Evolutionary conservation across 2,113 vertebrate species (phyloP).

Genomic region (Perca fluviatilis): DNA sequence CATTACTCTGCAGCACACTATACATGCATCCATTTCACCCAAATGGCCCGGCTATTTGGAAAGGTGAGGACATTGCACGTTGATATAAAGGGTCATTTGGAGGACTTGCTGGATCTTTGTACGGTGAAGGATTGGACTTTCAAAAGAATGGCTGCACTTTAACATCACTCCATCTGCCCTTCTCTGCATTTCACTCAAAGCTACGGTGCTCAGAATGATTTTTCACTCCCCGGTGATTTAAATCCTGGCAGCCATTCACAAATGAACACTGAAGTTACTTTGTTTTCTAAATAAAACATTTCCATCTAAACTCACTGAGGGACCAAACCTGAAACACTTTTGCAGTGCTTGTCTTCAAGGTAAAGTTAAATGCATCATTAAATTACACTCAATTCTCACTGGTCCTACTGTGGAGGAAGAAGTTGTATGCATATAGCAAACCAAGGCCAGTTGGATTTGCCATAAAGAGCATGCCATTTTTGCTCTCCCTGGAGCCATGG

Average conservation of each 20-base stretch:
- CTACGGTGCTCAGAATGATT: conserved; percentile 81
- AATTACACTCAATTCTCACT: conserved; percentile 68
- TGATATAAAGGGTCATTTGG: conserved; percentile 90
- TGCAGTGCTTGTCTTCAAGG: conserved; percentile 68
- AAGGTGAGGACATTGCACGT: conserved; percentile 83
- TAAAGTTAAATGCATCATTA: conserved; percentile 72
- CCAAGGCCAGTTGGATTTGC: conserved; percentile 79
- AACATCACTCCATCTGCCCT: conserved; percentile 65
- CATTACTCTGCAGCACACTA: conserved; percentile 85
- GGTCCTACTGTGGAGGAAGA: conserved; percentile 56
- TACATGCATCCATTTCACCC: conserved; percentile 84
- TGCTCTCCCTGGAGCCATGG: conserved; percentile 74
- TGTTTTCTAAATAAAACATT: conserved; percentile 64
- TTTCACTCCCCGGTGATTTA: conserved; percentile 64
- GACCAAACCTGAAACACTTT: conserved; percentile 22
- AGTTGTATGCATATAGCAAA: conserved; percentile 59
- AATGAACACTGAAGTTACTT: conserved; percentile 42
- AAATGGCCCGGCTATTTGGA: conserved; percentile 82
- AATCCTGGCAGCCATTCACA: conserved; percentile 41
- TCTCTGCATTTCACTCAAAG: conserved; percentile 73
- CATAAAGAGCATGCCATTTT: conserved; percentile 69
- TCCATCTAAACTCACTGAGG: conserved; percentile 25
- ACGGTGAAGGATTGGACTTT: conserved; percentile 91
- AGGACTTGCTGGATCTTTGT: conserved; percentile 85
- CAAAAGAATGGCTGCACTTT: conserved; percentile 89